Base-by-base conservation (phyloP, 92 coral and sea anemone genomes). In the Parazoanthus atlanticus region DNA sequence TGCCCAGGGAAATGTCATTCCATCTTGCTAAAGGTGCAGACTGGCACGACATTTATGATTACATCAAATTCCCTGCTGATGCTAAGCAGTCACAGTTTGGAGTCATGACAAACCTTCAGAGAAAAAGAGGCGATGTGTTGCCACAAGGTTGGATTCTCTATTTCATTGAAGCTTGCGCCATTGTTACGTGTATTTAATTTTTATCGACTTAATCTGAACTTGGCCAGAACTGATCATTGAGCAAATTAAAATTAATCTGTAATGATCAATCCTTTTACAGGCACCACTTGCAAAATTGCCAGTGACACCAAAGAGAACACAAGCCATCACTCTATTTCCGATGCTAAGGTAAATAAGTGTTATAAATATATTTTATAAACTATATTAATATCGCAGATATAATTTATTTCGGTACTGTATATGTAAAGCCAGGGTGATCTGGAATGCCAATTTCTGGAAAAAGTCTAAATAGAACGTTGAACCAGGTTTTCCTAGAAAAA, bases 1-100 rank as follows among this genome's bases (percentile, higher is more conserved):
- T 97, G 82, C 98, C 99, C 5, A 94, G 95, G 38, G 99, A 97
- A 78, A 95, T 97, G 99, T 92, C 98, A 16, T 97, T 95, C 86
- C 95, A 89, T 19, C 84, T 90, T 25, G 88, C 98, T 28, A 97
- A 97, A 75, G 99, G 97, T 49, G 91, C 91, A 30, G 94, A 93
- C 85, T 97, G 99, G 99, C 88, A 89, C 84, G 90, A 90, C 7
- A 52, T 94, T 54, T 97, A 94, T 88, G 99, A 97, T 81, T 90
- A 95, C 79, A 92, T 97, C 71, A 94, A 94, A 79, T 97, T 97
- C 81, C 99, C 99, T 64, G 96, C 98, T 32, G 94, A 94, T 38
- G 91, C 90, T 30, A 94, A 92, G 79, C 92, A 90, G 66, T 89
- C 95, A 36, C 90, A 95, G 36, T 91, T 91, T 75, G 99, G 98